Evolutionary conservation across 2,113 vertebrate genomes (phyloP), one percentile per base, ranked within the genome.

Genomic region (Dolichotis patagonum): DNA sequence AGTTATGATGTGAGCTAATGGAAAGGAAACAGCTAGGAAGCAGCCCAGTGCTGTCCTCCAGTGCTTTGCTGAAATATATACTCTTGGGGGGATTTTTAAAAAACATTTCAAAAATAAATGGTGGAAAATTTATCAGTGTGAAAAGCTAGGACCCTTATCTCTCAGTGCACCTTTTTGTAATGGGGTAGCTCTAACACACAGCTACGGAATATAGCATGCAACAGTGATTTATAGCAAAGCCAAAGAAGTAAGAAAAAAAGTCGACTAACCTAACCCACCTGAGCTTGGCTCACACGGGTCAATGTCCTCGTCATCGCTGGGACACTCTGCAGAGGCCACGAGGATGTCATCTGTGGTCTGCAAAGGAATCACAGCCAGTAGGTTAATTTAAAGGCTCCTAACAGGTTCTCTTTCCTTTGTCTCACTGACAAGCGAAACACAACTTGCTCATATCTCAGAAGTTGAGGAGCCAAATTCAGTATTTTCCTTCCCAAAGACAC

Each of bases 241-340:
- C 99, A 99, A 98, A 96, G 97, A 99, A 99, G 98, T 98, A 99
- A 99, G 99, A 99, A 99, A 99, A 99, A 99, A 99, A 99, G 99
- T 99, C 98, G 99, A 99, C 99, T 99, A 99, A 99, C 99, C 99
- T 99, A 99, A 99, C 99, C 99, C 99, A 99, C 99, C 99, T 99
- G 99, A 99, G 99, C 99, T 99, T 96, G 99, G 99, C 99, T 99
- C 99, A 99, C 99, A 99, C 98, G 99, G 99, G 99, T 99, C 99
- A 96, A 99, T 99, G 98, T 99, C 99, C 98, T 99, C 99, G 0
- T 99, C 99, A 78, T 99, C 99, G 0, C 99, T 99, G 69, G 99
- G 99, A 98, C 99, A 99, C 98, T 99, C 99, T 26, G 99, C 99
- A 0, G 99, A 99, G 73, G 99, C 99, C 98, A 99, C 99, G 98